Evolutionary conservation across 2,797 vertebrate species (phyloP).

Genomic region (Neosalanx taihuensis): DNA sequence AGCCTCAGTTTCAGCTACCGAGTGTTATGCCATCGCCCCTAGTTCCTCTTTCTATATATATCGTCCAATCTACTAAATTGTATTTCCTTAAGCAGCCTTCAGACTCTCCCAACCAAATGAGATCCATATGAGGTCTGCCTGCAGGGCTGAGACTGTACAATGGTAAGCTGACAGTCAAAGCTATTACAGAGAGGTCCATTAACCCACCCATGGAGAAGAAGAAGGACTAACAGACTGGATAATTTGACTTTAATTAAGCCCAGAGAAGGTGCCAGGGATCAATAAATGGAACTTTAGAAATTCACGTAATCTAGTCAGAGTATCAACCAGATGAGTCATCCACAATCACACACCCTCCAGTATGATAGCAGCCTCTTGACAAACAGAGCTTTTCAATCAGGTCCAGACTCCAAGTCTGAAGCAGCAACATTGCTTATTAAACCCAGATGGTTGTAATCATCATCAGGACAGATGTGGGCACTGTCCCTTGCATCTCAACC

Average conservation of each 20-base stretch:
- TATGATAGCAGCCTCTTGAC: conserved; percentile 6
- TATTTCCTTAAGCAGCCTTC: conserved; percentile 39
- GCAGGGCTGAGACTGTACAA: conserved; percentile 32
- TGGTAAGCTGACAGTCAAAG: conserved; percentile 25
- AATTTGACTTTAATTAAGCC: conserved; percentile 51
- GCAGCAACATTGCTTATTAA: neutral
- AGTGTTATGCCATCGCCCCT: conserved; percentile 4
- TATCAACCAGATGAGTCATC: conserved; percentile 24
- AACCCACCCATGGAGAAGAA: conserved; percentile 18
- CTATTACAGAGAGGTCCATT: conserved; percentile 42
- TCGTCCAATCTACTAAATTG: conserved; percentile 39
- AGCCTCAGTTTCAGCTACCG: neutral
- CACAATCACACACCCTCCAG: conserved; percentile 21
- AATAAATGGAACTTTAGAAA: conserved; percentile 17
- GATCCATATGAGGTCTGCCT: conserved; percentile 37
- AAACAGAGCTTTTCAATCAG: conserved; percentile 24
- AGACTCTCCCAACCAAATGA: conserved; percentile 32
- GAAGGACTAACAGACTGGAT: conserved; percentile 25
- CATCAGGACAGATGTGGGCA: conserved; percentile 23
- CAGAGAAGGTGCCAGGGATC: conserved; percentile 18
- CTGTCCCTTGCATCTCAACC: conserved; percentile 30
- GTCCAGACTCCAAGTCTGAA: conserved; percentile 15
- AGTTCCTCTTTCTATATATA: conserved; percentile 21
- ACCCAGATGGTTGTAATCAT: conserved; percentile 36
- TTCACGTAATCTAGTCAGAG: conserved; percentile 24